A percentile compares a stretch with the other conserved stretches of the same genome.
These are phyloP conservation scores for Xiphias gladius DNA, from an alignment of 2,113 vertebrate genomes.

Conservation along the genomic window DNA sequence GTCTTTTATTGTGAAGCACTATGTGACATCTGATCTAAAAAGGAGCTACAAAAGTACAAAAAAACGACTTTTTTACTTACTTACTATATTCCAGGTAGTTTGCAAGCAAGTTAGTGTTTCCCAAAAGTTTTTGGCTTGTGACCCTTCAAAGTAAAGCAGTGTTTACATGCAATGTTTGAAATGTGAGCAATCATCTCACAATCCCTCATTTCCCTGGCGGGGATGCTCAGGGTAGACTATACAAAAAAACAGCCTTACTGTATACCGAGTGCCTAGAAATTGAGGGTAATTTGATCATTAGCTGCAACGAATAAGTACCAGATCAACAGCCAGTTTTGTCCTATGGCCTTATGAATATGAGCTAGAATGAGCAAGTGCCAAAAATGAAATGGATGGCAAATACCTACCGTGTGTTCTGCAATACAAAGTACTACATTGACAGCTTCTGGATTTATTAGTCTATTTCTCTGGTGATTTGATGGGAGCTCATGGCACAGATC, in stretches of 20 bases:
- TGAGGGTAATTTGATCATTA: constrained; percentile 2
- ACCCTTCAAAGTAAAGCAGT: not conserved
- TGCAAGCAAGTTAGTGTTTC: no score
- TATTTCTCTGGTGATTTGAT: constrained; percentile 45
- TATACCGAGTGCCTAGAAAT: not conserved
- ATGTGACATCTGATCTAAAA: not conserved
- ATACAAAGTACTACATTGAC: constrained; percentile 24
- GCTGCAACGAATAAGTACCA: not conserved
- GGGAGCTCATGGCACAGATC: constrained; percentile 48
- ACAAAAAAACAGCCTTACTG: not conserved
- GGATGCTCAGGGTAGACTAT: not conserved
- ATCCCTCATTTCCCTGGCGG: no score
- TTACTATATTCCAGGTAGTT: not conserved
- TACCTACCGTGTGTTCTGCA: not conserved
- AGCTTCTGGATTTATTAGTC: constrained; percentile 41
- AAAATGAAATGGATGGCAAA: constrained; percentile 16
- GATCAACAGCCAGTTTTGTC: constrained; percentile 3
- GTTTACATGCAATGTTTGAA: not conserved
- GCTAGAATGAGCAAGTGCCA: not conserved
- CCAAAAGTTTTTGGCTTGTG: not conserved
- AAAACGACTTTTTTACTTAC: not conserved
- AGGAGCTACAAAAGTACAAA: not conserved
- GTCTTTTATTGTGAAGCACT: not conserved
- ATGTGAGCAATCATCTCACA: not conserved
- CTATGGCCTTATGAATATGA: constrained; percentile 38